A percentile compares a stretch with the other conserved stretches of the same genome.
Evolutionary conservation across 92 coral and sea anemone species (phyloP).

Genomic region (Ricordea florida): DNA sequence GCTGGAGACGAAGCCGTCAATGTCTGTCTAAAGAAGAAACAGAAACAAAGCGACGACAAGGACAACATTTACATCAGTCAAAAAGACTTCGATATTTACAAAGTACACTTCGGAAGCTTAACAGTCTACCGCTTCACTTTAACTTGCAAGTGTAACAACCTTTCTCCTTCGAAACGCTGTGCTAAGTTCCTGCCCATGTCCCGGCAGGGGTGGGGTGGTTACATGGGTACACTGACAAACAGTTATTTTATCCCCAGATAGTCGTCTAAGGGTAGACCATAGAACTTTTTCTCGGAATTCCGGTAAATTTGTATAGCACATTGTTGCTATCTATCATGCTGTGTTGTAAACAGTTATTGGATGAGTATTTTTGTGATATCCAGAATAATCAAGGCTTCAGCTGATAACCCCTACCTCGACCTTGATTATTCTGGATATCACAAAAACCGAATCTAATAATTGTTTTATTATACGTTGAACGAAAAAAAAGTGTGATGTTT

Average conservation of each 20-base stretch:
- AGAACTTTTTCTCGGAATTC: too few species aligned
- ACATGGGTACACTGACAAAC: constrained; percentile 95
- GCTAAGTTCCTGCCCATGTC: constrained; percentile 86
- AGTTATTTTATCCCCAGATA: constrained; percentile 84
- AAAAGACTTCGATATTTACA: constrained; percentile 79
- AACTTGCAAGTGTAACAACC: constrained; percentile 76
- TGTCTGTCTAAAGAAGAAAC: constrained; percentile 82
- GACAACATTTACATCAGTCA: constrained; percentile 82
- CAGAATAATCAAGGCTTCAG: too few species aligned
- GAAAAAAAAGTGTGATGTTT: too few species aligned
- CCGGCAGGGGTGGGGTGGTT: constrained; percentile 99
- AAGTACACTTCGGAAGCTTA: constrained; percentile 89
- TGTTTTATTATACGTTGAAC: too few species aligned
- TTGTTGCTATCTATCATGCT: too few species aligned
- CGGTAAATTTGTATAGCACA: too few species aligned
- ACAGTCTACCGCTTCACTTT: constrained; percentile 82
- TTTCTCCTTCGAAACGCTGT: constrained; percentile 60
- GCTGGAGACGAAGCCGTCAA: constrained; percentile 97
- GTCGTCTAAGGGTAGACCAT: too few species aligned
- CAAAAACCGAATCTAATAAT: too few species aligned
- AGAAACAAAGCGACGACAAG: constrained; percentile 31
- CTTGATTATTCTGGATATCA: too few species aligned
- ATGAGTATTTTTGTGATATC: too few species aligned
- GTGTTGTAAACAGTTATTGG: too few species aligned
- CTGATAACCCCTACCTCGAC: too few species aligned